These are phyloP conservation scores for Sarcoramphus papa DNA, from an alignment of 2,797 vertebrate species.

Conservation along the genomic window DNA sequence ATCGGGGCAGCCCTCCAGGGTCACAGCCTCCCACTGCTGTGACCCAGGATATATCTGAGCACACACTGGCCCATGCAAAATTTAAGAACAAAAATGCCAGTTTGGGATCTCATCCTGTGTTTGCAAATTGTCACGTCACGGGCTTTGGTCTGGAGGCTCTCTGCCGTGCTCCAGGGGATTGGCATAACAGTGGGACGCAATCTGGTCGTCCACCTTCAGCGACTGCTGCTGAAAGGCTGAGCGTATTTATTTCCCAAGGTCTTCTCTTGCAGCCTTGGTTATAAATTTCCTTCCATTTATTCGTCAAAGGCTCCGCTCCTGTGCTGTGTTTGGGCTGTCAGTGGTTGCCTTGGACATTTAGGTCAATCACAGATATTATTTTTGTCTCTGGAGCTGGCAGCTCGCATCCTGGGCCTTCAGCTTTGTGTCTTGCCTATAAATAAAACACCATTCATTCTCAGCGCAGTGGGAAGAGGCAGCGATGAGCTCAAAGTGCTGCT, in stretches of 20 bases:
- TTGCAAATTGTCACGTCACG: neutral
- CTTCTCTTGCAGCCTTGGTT: neutral
- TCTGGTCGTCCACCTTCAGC: neutral
- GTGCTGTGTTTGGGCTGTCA: neutral
- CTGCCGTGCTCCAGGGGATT: neutral
- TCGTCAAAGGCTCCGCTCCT: neutral
- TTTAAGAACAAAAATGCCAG: neutral
- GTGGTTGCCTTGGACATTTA: constrained; percentile 28
- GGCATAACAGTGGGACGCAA: neutral
- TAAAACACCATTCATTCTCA: neutral
- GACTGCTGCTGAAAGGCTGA: neutral
- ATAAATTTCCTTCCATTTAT: constrained; percentile 15
- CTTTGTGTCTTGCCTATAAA: constrained; percentile 35
- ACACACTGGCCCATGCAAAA: accelerated
- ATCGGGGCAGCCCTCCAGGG: neutral
- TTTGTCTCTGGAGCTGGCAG: constrained; percentile 6
- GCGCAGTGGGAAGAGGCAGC: neutral
- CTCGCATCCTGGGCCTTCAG: constrained; percentile 10
- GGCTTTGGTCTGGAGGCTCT: neutral
- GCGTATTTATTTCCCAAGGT: constrained; percentile 16
- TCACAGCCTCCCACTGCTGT: neutral
- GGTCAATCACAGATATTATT: constrained; percentile 56
- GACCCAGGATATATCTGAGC: neutral
- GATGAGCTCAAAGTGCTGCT: neutral
- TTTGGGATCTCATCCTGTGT: neutral